Evolutionary conservation across 2,888 invertebrate species (phyloP).

Genomic region (Anthrax anthrax): DNA sequence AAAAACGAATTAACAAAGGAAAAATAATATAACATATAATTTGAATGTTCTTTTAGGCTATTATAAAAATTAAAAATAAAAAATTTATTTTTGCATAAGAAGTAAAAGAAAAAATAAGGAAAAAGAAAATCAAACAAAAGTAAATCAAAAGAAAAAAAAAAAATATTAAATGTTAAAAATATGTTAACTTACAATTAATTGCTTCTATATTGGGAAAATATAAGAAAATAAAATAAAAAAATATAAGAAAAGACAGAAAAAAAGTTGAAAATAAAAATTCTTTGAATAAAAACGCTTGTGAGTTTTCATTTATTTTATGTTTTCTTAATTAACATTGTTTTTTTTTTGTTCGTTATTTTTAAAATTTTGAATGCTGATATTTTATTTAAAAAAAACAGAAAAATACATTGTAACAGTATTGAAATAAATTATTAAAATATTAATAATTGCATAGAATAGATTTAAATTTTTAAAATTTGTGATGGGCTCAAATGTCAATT

Average conservation of each 20-base stretch:
- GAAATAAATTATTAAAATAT: background rate
- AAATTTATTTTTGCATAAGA: conserved; percentile 2
- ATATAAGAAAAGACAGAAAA: no score
- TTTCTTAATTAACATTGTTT: background rate
- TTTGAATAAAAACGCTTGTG: conserved; percentile 37
- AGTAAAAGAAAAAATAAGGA: background rate
- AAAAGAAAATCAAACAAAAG: no score
- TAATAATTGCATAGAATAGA: no score
- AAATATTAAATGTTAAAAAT: no score
- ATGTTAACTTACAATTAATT: no score
- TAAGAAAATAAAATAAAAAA: no score
- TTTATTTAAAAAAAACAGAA: conserved; percentile 12
- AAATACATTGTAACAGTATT: background rate
- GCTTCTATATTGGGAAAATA: no score
- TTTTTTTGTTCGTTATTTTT: background rate
- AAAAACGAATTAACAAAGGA: no score
- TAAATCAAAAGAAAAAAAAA: no score
- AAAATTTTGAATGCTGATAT: background rate
- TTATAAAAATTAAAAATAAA: no score
- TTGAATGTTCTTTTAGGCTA: no score
- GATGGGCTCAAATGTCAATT: conserved; percentile 7
- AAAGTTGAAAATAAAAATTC: conserved; percentile 22
- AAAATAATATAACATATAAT: no score
- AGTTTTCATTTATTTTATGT: conserved; percentile 17
- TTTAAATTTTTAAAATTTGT: conserved; percentile 4